These are phyloP conservation scores for Glyphotaelius pellucidus DNA, from an alignment of 2,888 invertebrate genomes.

Conservation along the genomic window DNA sequence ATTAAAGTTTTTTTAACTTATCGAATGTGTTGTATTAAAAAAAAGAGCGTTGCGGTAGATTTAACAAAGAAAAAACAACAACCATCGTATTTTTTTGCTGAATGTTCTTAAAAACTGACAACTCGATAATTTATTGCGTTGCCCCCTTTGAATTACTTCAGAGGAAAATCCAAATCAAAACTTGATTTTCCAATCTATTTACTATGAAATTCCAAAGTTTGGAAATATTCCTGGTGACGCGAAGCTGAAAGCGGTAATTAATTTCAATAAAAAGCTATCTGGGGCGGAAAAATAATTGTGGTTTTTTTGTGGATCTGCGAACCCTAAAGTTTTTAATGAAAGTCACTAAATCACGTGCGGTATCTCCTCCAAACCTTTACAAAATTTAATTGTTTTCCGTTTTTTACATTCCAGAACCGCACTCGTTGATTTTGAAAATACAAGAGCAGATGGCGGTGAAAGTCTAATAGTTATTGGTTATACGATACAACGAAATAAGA, in stretches of 20 bases:
- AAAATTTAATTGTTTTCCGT: not conserved
- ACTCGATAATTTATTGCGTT: no score
- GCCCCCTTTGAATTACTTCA: no score
- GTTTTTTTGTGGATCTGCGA: not conserved
- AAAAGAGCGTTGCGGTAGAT: no score
- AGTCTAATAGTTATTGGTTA: not conserved
- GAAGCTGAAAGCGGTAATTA: not conserved
- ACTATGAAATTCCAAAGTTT: not conserved
- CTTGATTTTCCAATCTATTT: not conserved
- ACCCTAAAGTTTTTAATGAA: not conserved
- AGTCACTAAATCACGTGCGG: not conserved
- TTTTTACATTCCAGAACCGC: not conserved
- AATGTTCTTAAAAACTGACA: no score
- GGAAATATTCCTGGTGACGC: not conserved
- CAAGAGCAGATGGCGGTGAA: not conserved
- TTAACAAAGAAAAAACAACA: no score
- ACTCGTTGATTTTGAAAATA: not conserved
- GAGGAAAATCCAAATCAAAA: no score
- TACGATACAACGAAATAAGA: not conserved
- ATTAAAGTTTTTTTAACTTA: no score
- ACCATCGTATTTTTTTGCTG: no score
- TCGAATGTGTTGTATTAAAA: no score
- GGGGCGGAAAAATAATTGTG: not conserved
- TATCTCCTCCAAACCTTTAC: not conserved
- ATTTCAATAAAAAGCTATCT: not conserved